phyloP scores from a whole-genome alignment of 2,888 invertebrate genomes.

The Rhodophaea formosa region DNA sequence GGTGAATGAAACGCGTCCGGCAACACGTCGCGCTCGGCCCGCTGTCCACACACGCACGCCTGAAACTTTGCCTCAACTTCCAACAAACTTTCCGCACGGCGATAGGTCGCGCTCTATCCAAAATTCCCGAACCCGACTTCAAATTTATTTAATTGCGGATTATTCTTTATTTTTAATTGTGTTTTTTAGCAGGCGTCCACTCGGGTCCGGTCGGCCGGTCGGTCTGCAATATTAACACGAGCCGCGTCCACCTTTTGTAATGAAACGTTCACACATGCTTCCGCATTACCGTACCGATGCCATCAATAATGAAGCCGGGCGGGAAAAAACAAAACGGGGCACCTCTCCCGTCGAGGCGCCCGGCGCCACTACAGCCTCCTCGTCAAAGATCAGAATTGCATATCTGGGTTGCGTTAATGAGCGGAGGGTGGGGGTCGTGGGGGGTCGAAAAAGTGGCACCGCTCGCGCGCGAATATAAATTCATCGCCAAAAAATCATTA shows the following conservation, averaged over 20 bases:
- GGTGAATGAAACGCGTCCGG: conserved; percentile 34
- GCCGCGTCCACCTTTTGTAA: conserved; percentile 80
- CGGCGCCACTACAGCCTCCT: conserved; percentile 81
- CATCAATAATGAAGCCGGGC: conserved; percentile 82
- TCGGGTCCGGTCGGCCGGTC: conserved; percentile 75
- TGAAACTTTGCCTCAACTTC: conserved; percentile 63
- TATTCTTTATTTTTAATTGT: conserved; percentile 44
- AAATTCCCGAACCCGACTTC: conserved; percentile 41
- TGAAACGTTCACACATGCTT: conserved; percentile 82
- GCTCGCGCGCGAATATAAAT: conserved; percentile 86
- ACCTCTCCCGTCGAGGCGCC: conserved; percentile 78
- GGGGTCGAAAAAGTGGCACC: conserved; percentile 82
- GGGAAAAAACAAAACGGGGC: conserved; percentile 80
- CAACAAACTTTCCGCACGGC: conserved; percentile 61
- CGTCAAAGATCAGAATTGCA: conserved; percentile 85
- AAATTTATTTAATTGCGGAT: conserved; percentile 48
- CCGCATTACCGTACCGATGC: conserved; percentile 81
- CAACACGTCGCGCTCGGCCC: conserved; percentile 44
- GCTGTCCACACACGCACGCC: conserved; percentile 70
- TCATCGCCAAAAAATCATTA: conserved; percentile 94
- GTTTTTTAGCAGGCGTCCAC: conserved; percentile 69
- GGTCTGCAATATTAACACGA: conserved; percentile 80
- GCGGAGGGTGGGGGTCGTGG: conserved; percentile 69
- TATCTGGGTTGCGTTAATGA: conserved; percentile 85
- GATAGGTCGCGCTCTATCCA: conserved; percentile 48